Percentiles rank a stretch among this genome's conserved stretches.
Evolutionary conservation across 1,140 invertebrate species (phyloP).

Genomic region (Centruroides sculpturatus): DNA sequence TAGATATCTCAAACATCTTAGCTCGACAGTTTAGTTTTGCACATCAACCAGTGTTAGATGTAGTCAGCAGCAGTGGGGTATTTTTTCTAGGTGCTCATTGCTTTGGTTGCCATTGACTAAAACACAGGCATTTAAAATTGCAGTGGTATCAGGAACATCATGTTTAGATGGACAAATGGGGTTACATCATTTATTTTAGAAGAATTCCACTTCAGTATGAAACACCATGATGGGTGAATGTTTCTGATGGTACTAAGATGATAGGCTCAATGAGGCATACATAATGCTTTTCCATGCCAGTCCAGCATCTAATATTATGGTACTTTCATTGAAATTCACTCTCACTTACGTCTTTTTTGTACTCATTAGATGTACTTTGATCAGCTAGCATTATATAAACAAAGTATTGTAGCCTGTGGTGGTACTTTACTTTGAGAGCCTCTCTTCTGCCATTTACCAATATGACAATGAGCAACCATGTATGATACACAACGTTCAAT

Average conservation of each 20-base stretch:
- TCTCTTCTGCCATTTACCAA: background rate
- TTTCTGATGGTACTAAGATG: too few species aligned
- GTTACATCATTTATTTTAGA: background rate
- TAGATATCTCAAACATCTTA: background rate
- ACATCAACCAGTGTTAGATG: background rate
- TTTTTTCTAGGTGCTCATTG: background rate
- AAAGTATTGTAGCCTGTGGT: background rate
- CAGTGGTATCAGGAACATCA: background rate
- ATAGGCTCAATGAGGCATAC: too few species aligned
- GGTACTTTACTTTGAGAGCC: background rate
- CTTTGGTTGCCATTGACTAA: background rate
- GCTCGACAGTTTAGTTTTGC: background rate
- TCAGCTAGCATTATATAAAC: too few species aligned
- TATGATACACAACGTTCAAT: background rate
- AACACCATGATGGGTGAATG: background rate
- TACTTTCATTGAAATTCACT: too few species aligned
- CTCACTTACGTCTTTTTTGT: too few species aligned
- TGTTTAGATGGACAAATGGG: background rate
- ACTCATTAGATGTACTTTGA: too few species aligned
- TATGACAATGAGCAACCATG: background rate
- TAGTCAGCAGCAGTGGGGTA: background rate
- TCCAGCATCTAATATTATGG: too few species aligned
- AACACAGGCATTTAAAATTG: background rate
- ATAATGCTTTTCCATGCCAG: too few species aligned
- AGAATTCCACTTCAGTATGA: background rate